These are phyloP conservation scores for Harpalus rubripes DNA, from an alignment of 2,888 invertebrate species.

Conservation along the genomic window DNA sequence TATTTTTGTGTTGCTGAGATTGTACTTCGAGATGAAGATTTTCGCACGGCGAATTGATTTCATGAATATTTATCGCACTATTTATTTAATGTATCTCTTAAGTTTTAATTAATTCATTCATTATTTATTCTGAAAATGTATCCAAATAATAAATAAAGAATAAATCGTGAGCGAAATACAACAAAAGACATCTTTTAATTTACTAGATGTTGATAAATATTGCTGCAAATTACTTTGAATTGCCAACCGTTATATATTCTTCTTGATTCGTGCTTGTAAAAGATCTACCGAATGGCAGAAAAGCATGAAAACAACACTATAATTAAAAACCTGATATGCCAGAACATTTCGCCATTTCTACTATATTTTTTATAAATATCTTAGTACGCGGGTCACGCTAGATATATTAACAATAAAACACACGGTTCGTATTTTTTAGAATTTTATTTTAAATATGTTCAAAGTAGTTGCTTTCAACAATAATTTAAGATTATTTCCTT, in stretches of 20 bases:
- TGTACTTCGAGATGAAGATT: background rate
- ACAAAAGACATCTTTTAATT: constrained; percentile 4
- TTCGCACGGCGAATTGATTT: background rate
- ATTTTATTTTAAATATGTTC: too few relatives aligned
- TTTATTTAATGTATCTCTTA: constrained; percentile 7
- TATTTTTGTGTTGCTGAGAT: constrained; percentile 9
- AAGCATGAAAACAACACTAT: background rate
- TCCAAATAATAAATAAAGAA: constrained; percentile 24
- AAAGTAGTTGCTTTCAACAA: too few relatives aligned
- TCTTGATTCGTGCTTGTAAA: background rate
- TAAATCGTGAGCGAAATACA: constrained; percentile 16
- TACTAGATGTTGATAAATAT: constrained; percentile 10
- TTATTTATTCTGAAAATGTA: constrained; percentile 28
- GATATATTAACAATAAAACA: too few relatives aligned
- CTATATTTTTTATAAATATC: too few relatives aligned
- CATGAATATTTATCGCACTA: background rate
- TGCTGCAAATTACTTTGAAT: constrained; percentile 15
- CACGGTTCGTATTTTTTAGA: too few relatives aligned
- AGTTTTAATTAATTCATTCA: constrained; percentile 23
- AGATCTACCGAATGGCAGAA: background rate
- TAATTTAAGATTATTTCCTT: too few relatives aligned
- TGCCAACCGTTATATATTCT: background rate
- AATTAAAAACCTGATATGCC: background rate
- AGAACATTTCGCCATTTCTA: too few relatives aligned
- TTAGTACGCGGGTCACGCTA: too few relatives aligned